A percentile compares a stretch with the other conserved stretches of the same genome.
Evolutionary conservation across 2,888 invertebrate species (phyloP).

Genomic region (Trilocha varians): DNA sequence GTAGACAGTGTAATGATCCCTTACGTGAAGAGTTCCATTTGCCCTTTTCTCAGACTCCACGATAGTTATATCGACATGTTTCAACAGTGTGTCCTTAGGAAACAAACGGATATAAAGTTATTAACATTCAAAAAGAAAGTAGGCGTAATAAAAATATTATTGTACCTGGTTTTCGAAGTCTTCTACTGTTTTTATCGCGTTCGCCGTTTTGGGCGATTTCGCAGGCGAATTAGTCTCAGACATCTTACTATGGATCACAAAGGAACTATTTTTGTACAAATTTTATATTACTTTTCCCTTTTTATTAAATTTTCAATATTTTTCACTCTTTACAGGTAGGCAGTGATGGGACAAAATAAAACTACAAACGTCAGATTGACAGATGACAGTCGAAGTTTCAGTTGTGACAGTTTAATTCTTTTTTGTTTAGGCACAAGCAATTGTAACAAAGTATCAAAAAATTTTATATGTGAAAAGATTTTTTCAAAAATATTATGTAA

Average conservation of each 20-base stretch:
- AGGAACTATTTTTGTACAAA: neutral
- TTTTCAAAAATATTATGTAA: too few species aligned
- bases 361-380: neutral
- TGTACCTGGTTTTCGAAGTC: slow-evolving; percentile 55
- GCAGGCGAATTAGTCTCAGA: slow-evolving; percentile 45
- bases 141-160: slow-evolving; percentile 36
- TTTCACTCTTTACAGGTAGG: slow-evolving; percentile 7
- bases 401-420: neutral
- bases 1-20: slow-evolving; percentile 85
- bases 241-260: slow-evolving; percentile 25
- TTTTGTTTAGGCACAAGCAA: neutral
- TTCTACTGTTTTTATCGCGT: slow-evolving; percentile 44
- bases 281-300: neutral
- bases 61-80: slow-evolving; percentile 82
- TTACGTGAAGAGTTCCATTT: slow-evolving; percentile 80
- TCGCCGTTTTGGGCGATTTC: slow-evolving; percentile 41
- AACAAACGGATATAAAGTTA: slow-evolving; percentile 15
- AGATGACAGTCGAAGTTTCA: neutral
- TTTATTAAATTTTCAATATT: slow-evolving; percentile 4
- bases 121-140: slow-evolving; percentile 27
- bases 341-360: slow-evolving; percentile 2
- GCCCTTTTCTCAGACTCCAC: slow-evolving; percentile 84
- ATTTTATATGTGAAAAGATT: too few species aligned
- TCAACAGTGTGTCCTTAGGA: slow-evolving; percentile 77
- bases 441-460: neutral